These are phyloP conservation scores for Podarcis lilfordi DNA, from an alignment of 2,797 vertebrate genomes.

Conservation along the genomic window DNA sequence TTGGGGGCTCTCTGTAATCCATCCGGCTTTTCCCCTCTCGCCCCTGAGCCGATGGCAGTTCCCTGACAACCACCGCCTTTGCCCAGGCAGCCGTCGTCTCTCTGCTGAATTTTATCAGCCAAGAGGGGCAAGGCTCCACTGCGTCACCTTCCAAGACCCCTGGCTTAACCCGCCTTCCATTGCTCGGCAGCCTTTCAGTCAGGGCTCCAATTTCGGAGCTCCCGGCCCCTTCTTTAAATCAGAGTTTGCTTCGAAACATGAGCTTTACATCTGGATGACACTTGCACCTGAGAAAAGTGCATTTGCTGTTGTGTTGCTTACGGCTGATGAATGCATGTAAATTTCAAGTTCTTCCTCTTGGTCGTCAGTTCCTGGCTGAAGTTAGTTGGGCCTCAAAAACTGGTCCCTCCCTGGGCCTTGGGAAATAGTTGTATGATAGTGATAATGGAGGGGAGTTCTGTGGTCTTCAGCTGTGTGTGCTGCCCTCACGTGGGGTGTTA, in stretches of 20 bases:
- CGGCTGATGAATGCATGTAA: conserved; percentile 1
- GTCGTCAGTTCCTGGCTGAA: not conserved
- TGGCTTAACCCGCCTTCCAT: not conserved
- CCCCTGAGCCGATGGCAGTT: too few relatives aligned
- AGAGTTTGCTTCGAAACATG: not conserved
- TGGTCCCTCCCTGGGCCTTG: not conserved
- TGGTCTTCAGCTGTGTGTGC: not conserved
- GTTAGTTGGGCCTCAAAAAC: not conserved
- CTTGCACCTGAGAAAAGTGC: not conserved
- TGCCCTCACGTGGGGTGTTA: not conserved
- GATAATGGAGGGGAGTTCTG: not conserved
- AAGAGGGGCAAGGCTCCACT: not conserved
- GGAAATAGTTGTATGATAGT: not conserved
- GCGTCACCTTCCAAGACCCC: too few relatives aligned
- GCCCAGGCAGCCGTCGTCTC: not conserved
- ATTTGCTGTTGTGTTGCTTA: not conserved
- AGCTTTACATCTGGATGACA: not conserved
- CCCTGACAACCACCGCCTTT: not conserved
- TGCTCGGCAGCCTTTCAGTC: not conserved
- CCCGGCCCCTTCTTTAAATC: not conserved
- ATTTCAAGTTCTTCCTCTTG: not conserved
- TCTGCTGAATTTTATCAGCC: not conserved
- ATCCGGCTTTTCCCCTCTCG: too few relatives aligned
- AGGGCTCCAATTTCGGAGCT: not conserved
- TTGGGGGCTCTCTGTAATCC: too few relatives aligned